Conservation (phyloP, 2,888 invertebrate species). For the Stramonita haemastoma region DNA sequence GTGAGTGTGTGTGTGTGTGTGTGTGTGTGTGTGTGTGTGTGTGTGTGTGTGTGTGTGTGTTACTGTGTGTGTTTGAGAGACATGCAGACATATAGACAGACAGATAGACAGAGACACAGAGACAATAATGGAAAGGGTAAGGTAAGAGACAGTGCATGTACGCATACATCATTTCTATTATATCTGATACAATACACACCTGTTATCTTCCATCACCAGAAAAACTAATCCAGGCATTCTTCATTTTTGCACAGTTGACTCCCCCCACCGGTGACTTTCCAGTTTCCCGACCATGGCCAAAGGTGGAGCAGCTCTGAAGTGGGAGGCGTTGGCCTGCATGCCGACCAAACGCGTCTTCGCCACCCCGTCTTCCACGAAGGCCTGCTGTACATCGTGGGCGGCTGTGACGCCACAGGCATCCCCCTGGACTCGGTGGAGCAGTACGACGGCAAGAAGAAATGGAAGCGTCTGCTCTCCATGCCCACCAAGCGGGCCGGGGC, state of each 20-base stretch:
- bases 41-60: conserved; percentile 18
- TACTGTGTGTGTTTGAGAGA: not conserved
- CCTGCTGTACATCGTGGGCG: conserved; percentile 72
- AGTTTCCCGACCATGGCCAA: conserved; percentile 13
- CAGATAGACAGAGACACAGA: not conserved
- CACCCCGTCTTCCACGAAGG: conserved; percentile 65
- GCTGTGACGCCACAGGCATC: conserved; percentile 73
- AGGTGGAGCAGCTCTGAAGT: conserved; percentile 46
- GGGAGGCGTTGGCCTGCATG: conserved; percentile 70
- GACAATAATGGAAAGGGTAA: not conserved
- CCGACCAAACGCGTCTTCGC: conserved; percentile 74
- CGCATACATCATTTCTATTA: not conserved
- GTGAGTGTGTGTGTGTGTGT: conserved; percentile 33
- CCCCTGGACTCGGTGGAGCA: conserved; percentile 73
- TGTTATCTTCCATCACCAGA: not conserved
- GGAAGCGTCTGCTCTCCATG: conserved; percentile 67
- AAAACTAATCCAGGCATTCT: not conserved
- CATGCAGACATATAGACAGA: not conserved
- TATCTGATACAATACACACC: not conserved
- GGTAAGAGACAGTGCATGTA: not conserved
- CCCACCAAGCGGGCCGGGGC: conserved; percentile 74
- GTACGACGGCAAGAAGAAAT: conserved; percentile 57
- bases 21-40: conserved; percentile 32
- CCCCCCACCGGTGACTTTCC: too few species aligned
- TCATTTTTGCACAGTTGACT: not conserved